Evolutionary conservation across 37 sponge, comb jelly and placozoan species (phyloP), one percentile per base, ranked within the genome.

Genomic region (Chondrilla cf. caribensis): DNA sequence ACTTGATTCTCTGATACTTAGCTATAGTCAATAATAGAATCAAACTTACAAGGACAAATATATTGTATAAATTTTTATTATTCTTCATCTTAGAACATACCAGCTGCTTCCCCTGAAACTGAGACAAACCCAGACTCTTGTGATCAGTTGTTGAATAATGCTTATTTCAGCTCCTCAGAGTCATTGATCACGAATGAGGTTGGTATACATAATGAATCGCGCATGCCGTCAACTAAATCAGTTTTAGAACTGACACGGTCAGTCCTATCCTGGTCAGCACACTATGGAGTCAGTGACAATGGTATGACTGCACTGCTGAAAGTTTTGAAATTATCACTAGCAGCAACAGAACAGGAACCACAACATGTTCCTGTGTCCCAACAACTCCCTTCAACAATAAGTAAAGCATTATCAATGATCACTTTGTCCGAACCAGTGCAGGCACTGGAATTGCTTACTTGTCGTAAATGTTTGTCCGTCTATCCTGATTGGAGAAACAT

Each of bases 221-320:
- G n/a, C 11, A 47, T 11, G 11, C 9, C 51, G 11, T 6, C 11
- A 11, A 47, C 51, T 11, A 47, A 47, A 47, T 47, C 51, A 47
- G 51, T 47, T 47, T 6, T 6, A 47, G 51, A 47, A 47, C 6
- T 47, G 51, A 11, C 11, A 47, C 51, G 11, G 51, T 73, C 44
- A 39, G 18, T 73, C 9, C 22, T 73, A 6, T 0, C 17, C 18
- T 73, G 76, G 76, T 39, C 76, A 38, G 2, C 76, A 39, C 42
- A 21, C 3, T 73, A 36, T 73, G 76, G 76, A 2, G 44, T 73
- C 24, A 73, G 76, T 73, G 76, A 73, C 42, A 73, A 22, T 8
- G 41, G 44, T 6, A 73, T 39, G 24, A 41, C 76, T 15, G 41
- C 31, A 37, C 44, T 73, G 2, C 40, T 73, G 2, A 73, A 39